Conservation (phyloP, 2,888 invertebrate genomes). For the Limnephilus rhombicus region DNA sequence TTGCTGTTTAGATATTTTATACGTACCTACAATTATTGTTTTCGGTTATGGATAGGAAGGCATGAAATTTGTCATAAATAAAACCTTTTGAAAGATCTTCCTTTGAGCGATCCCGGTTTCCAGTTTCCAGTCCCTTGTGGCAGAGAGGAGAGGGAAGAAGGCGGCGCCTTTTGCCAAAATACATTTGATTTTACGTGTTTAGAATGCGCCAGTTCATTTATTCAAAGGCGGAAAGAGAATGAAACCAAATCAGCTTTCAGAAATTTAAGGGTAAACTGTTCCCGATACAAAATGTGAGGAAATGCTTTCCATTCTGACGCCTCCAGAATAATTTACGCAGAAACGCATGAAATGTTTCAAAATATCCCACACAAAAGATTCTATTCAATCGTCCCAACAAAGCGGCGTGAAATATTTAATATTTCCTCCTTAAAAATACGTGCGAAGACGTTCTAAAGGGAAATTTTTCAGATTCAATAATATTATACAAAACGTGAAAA, state of each 20-base stretch:
- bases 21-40: background rate
- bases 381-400: conserved; percentile 65
- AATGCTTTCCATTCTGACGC: conserved; percentile 56
- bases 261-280: conserved; percentile 46
- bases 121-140: conserved; percentile 13
- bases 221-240: conserved; percentile 51
- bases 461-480: conserved; percentile 45
- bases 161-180: conserved; percentile 45
- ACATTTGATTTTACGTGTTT: conserved; percentile 61
- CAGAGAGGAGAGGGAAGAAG: conserved; percentile 20
- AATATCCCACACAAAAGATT: conserved; percentile 43
- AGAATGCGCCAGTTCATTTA: conserved; percentile 58
- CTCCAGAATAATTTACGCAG: conserved; percentile 62
- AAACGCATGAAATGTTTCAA: conserved; percentile 63
- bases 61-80: conserved; percentile 33
- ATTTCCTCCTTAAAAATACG: conserved; percentile 46
- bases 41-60: background rate
- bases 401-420: conserved; percentile 64
- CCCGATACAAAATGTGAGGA: conserved; percentile 53
- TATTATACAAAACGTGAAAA: conserved; percentile 26
- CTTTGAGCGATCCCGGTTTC: background rate
- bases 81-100: conserved; percentile 5
- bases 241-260: conserved; percentile 51
- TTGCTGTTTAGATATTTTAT: too few species aligned
- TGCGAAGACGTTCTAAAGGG: conserved; percentile 31